Conservation (phyloP, 23 tunicate genomes). For the Trididemnum clinides region DNA sequence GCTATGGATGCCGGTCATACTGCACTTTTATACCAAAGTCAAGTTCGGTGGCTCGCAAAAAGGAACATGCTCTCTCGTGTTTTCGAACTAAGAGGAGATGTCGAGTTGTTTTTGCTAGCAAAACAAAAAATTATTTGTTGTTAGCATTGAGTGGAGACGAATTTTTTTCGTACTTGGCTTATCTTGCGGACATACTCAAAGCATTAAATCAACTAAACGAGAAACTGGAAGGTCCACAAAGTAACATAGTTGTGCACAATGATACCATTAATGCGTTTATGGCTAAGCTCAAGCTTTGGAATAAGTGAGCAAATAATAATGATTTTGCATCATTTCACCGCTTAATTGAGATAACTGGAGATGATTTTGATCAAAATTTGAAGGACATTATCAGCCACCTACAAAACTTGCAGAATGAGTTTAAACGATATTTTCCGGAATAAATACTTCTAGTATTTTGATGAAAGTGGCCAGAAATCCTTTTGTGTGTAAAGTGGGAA, state of each 20-base stretch:
- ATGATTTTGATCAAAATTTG: too few species aligned
- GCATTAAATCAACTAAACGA: slow-evolving; percentile 49
- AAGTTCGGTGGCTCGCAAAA: slow-evolving; percentile 29
- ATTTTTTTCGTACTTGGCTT: neutral
- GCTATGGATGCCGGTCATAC: slow-evolving; percentile 46
- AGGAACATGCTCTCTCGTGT: too few species aligned
- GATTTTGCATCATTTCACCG: too few species aligned
- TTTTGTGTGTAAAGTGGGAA: neutral
- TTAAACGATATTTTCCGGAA: slow-evolving; percentile 13
- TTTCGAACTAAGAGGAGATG: slow-evolving; percentile 43
- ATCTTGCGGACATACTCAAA: neutral
- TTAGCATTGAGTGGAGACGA: neutral
- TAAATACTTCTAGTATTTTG: neutral
- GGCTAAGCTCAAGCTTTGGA: slow-evolving; percentile 53
- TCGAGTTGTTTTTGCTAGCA: slow-evolving; percentile 47
- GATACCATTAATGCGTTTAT: slow-evolving; percentile 41
- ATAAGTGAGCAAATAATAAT: slow-evolving; percentile 22
- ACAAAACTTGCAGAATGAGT: neutral
- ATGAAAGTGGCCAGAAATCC: neutral
- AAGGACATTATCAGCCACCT: too few species aligned
- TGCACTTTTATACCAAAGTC: slow-evolving; percentile 37
- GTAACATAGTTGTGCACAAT: slow-evolving; percentile 19
- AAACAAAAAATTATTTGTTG: slow-evolving; percentile 9
- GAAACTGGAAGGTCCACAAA: slow-evolving; percentile 56
- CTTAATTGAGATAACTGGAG: too few species aligned